A percentile compares a stretch with the other conserved stretches of the same genome.
phyloP scores from a whole-genome alignment of 2,113 vertebrate species.

The Rhinopomastus cyanomelas region DNA sequence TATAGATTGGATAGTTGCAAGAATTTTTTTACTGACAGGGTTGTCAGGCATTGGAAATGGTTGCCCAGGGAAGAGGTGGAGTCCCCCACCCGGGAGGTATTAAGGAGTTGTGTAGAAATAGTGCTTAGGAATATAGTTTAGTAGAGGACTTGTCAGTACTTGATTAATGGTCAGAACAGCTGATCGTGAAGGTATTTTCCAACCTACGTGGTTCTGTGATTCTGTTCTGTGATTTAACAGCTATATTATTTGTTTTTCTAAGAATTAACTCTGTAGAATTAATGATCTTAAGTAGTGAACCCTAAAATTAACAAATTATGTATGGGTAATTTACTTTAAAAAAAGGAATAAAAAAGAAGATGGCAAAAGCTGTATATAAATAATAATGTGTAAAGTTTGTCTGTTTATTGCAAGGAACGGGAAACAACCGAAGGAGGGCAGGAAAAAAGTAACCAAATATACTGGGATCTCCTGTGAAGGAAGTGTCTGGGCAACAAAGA shows the following conservation, averaged over 20 bases:
- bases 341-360: neutral
- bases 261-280: neutral
- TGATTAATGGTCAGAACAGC: too few species aligned
- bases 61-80: too few species aligned
- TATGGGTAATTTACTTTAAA: neutral
- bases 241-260: neutral
- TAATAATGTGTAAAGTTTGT: neutral
- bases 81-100: too few species aligned
- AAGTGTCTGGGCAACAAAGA: neutral
- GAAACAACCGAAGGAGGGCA: neutral
- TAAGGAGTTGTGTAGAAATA: too few species aligned
- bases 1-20: too few species aligned
- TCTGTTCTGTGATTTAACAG: neutral
- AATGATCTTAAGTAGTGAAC: neutral
- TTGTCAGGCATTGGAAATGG: too few species aligned
- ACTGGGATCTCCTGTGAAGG: neutral
- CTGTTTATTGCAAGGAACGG: neutral
- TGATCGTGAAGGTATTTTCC: too few species aligned
- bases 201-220: too few species aligned
- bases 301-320: neutral
- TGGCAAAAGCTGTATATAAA: neutral
- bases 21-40: too few species aligned
- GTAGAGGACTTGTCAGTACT: too few species aligned
- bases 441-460: neutral
- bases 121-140: too few species aligned